These are phyloP conservation scores for Muntiacus muntjak DNA, from an alignment of 2,113 vertebrate genomes.

Conservation along the genomic window DNA sequence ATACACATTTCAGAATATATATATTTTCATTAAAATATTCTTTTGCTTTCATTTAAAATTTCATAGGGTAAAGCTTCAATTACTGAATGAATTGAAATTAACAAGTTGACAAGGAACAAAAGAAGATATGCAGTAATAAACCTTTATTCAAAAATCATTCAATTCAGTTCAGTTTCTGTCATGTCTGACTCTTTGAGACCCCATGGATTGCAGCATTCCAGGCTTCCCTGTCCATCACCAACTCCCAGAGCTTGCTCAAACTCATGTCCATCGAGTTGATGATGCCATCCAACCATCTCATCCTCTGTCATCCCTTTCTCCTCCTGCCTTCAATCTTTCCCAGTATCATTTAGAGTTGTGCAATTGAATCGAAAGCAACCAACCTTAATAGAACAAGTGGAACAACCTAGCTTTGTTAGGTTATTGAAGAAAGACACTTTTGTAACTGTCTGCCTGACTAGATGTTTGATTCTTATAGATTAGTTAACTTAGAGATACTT, in stretches of 20 bases:
- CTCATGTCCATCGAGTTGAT: not conserved
- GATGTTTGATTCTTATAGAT: not conserved
- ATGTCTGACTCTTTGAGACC: not conserved
- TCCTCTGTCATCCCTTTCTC: not conserved
- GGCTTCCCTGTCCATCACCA: not conserved
- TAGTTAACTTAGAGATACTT: not conserved
- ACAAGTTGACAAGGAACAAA: not conserved
- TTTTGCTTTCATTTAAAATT: not conserved
- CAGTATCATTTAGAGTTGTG: not conserved
- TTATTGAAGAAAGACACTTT: not conserved
- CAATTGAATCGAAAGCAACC: not conserved
- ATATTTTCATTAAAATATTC: not conserved
- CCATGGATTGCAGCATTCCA: not conserved
- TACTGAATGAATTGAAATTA: not conserved
- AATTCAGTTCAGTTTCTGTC: not conserved
- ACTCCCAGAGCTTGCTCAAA: not conserved
- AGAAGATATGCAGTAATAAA: not conserved
- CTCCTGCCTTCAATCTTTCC: not conserved
- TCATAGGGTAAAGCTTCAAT: not conserved
- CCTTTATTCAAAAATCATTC: not conserved
- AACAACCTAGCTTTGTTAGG: not conserved
- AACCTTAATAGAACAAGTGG: not conserved
- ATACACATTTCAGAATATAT: not conserved
- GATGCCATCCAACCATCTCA: not conserved
- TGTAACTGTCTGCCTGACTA: not conserved